phyloP scores from a whole-genome alignment of 64 coral and sea anemone genomes.

The Actinia equina region DNA sequence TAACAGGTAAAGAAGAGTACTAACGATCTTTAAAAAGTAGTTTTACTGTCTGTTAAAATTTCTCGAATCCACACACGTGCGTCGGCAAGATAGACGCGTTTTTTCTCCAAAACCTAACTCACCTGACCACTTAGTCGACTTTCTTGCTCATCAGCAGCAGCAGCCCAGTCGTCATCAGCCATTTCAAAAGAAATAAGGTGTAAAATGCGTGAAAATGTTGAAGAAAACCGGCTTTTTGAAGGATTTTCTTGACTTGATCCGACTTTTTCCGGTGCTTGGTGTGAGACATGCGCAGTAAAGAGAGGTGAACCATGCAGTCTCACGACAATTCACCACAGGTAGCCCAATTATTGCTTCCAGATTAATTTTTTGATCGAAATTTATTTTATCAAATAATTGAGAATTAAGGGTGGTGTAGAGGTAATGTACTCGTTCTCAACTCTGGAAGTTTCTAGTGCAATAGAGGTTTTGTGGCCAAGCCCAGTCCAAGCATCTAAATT shows the following conservation, averaged over 20 bases:
- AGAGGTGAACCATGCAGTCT: not conserved
- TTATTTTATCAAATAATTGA: no score
- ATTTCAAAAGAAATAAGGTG: not conserved
- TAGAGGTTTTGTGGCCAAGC: no score
- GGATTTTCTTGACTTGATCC: not conserved
- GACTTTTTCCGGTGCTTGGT: not conserved
- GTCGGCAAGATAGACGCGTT: not conserved
- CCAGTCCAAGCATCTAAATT: no score
- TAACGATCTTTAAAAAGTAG: not conserved
- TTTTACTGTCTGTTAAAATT: not conserved
- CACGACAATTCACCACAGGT: not conserved
- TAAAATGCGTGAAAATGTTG: not conserved
- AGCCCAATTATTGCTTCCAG: not conserved
- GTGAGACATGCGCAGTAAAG: not conserved
- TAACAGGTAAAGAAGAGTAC: not conserved
- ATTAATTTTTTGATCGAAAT: no score
- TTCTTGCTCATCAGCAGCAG: constrained; percentile 64
- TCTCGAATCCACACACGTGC: not conserved
- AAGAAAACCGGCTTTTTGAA: not conserved
- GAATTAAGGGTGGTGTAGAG: no score
- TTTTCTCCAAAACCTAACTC: not conserved
- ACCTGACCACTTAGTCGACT: constrained; percentile 36
- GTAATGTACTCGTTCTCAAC: no score
- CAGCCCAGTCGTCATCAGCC: constrained; percentile 73
- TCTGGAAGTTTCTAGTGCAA: no score